Percentiles rank a stretch among this genome's conserved stretches.
phyloP scores from a whole-genome alignment of 2,113 vertebrate genomes.

The Silurus meridionalis region DNA sequence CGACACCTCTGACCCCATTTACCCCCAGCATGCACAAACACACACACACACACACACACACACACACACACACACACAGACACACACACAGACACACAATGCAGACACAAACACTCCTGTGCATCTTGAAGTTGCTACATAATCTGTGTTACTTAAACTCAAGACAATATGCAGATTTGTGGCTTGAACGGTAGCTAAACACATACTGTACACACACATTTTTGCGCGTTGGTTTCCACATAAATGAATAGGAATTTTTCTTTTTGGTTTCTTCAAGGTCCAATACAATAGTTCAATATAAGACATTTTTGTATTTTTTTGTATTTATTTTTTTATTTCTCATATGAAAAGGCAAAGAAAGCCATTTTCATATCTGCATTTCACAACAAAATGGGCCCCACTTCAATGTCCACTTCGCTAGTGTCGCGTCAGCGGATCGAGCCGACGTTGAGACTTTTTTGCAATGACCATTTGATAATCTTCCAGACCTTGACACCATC shows the following conservation, averaged over 20 bases:
- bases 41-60: background rate
- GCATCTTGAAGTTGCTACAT: background rate
- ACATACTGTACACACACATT: background rate
- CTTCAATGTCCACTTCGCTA: conserved; percentile 46
- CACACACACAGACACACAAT: no score
- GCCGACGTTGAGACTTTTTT: conserved; percentile 22
- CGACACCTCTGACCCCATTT: conserved; percentile 70
- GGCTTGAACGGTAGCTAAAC: no score
- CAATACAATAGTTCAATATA: background rate
- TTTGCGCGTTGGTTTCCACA: background rate
- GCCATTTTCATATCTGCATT: conserved; percentile 48
- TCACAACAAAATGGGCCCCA: conserved; percentile 39
- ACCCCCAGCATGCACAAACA: conserved; percentile 51
- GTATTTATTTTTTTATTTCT: no score
- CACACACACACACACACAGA: no score
- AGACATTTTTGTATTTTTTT: background rate
- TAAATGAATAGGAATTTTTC: conserved; percentile 1
- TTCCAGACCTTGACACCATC: conserved; percentile 43
- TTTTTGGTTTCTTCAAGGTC: background rate
- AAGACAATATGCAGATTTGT: background rate
- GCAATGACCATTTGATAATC: conserved; percentile 43
- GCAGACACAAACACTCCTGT: background rate
- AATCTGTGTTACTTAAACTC: background rate
- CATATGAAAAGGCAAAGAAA: conserved; percentile 17
- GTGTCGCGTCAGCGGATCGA: conserved; percentile 45